Conservation (phyloP, 2,888 invertebrate species). For the Nomada ferruginata region DNA sequence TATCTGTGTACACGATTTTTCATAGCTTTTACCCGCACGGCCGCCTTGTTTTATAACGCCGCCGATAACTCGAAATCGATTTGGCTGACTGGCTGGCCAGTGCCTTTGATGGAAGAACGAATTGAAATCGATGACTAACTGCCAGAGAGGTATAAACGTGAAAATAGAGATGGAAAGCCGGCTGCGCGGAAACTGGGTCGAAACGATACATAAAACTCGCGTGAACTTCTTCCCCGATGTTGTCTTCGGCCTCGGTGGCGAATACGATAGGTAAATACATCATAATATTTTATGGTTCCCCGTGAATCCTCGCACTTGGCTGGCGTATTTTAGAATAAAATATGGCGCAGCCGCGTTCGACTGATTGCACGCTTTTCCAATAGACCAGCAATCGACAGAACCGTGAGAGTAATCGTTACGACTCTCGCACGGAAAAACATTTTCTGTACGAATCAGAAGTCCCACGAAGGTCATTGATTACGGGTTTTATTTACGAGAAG, state of each 20-base stretch:
- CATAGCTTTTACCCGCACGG: constrained; percentile 69
- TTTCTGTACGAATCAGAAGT: constrained; percentile 36
- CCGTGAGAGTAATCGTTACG: constrained; percentile 64
- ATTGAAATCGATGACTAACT: constrained; percentile 64
- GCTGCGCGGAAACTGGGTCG: constrained; percentile 24
- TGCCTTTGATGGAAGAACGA: constrained; percentile 58
- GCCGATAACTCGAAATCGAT: constrained; percentile 72
- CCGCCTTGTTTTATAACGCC: constrained; percentile 55
- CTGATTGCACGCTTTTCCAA: constrained; percentile 59
- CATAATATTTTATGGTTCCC: constrained; percentile 15
- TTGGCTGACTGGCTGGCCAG: constrained; percentile 37
- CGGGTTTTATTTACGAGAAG: no score
- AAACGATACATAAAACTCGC: constrained; percentile 11
- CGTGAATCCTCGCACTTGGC: constrained; percentile 7
- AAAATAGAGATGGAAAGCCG: constrained; percentile 30
- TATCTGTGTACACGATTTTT: constrained; percentile 76
- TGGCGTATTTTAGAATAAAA: constrained; percentile 10
- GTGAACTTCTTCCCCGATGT: constrained; percentile 4
- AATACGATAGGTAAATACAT: constrained; percentile 28
- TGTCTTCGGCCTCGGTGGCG: neutral
- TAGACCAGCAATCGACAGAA: constrained; percentile 63
- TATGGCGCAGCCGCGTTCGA: constrained; percentile 27
- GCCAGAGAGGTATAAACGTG: constrained; percentile 45
- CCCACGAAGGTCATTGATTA: constrained; percentile 21
- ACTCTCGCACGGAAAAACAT: constrained; percentile 38